Conservation (phyloP, 2,797 vertebrate genomes). For the Pipistrellus pipistrellus region DNA sequence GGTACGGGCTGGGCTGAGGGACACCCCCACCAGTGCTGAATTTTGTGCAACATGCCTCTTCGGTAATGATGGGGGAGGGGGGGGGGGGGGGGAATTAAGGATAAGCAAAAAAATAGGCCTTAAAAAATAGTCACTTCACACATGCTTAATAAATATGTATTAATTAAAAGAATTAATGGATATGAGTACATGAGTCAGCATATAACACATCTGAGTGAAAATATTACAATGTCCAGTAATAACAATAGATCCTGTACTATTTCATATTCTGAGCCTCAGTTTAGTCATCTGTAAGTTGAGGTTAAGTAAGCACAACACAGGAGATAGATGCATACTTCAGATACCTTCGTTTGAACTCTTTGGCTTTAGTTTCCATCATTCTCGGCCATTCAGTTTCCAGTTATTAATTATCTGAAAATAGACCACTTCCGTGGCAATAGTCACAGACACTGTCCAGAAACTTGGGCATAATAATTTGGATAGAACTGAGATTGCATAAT, state of each 20-base stretch:
- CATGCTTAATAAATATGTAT: neutral
- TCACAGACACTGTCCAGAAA: neutral
- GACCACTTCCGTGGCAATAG: neutral
- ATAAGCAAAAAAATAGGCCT: neutral
- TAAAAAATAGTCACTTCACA: neutral
- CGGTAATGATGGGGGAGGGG: neutral
- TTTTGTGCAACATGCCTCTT: too few relatives aligned
- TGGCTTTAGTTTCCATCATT: neutral
- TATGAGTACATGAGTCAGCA: neutral
- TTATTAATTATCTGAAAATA: neutral
- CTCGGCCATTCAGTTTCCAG: neutral
- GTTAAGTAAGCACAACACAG: neutral
- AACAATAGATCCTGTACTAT: neutral
- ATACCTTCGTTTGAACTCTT: neutral
- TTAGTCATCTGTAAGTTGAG: neutral
- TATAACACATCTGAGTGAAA: neutral
- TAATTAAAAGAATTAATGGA: conserved; percentile 1
- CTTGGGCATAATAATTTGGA: neutral
- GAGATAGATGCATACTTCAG: neutral
- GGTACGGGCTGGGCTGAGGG: too few relatives aligned
- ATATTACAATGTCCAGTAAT: neutral
- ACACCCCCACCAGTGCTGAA: too few relatives aligned
- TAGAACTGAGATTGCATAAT: neutral
- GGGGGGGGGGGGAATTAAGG: neutral
- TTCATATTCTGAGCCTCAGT: neutral